Evolutionary conservation across 1,140 invertebrate genomes (phyloP), one percentile per base, ranked within the genome.

Genomic region (Physella acuta): DNA sequence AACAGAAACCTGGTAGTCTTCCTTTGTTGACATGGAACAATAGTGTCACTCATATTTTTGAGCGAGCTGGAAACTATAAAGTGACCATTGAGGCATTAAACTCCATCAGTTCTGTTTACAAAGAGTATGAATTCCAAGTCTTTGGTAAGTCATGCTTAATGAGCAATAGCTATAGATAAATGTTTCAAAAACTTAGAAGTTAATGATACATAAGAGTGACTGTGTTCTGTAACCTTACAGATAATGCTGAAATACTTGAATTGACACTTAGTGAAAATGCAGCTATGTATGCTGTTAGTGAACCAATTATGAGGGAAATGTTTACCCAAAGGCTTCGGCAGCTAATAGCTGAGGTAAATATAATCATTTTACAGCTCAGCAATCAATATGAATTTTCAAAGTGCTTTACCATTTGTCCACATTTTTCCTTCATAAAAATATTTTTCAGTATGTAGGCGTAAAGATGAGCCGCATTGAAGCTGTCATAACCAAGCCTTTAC

Each of bases 311-410:
- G n/a, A 17, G 24, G 24, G n/a, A 37, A 30, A 3, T 55, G 8
- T 67, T 67, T 17, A 67, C 39, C n/a, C 51, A 55, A 28, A 67
- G 52, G 37, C 37, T 67, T 2, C 28, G 44, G 34, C 53, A 67
- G n/a, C 51, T 56, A 36, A 28, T 67, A n/a, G 34, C 64, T 56
- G 64, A 67, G 51, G 64, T 51, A 67, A 56, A 52, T 24, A 11
- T 52, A 4, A 5, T 16, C 8, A 44, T n/a, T n/a, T n/a, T n/a
- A n/a, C n/a, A n/a, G n/a, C n/a, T n/a, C n/a, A n/a, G n/a, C n/a
- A n/a, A n/a, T n/a, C n/a, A n/a, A n/a, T n/a, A n/a, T n/a, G n/a
- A n/a, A n/a, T n/a, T n/a, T n/a, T n/a, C n/a, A n/a, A n/a, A n/a
- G n/a, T n/a, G n/a, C n/a, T n/a, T n/a, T n/a, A n/a, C n/a, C n/a